Evolutionary conservation across 2,797 vertebrate genomes (phyloP).

Genomic region (Ambastaia sidthimunki): DNA sequence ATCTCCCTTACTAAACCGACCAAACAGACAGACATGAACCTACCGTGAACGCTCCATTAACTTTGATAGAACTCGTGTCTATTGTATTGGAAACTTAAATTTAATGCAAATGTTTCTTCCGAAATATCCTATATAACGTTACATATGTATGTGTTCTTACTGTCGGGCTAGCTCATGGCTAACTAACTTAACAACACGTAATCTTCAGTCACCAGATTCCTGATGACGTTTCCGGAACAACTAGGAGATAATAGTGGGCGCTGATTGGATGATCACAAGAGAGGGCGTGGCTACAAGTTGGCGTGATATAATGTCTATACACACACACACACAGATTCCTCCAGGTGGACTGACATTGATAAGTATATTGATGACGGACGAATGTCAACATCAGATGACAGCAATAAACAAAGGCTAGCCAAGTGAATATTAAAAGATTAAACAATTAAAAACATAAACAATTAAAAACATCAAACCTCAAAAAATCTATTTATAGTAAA

Average conservation of each 20-base stretch:
- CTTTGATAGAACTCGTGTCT: conserved; percentile 1
- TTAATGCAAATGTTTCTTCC: neutral
- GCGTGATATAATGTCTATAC: conserved; percentile 13
- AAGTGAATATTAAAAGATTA: too few relatives aligned
- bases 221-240: conserved; percentile 61
- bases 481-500: too few relatives aligned
- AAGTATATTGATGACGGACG: too few relatives aligned
- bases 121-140: neutral
- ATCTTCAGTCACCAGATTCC: conserved; percentile 68
- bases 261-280: conserved; percentile 62
- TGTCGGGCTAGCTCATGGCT: conserved; percentile 42
- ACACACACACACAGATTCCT: neutral
- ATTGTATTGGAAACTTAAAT: neutral
- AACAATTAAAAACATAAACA: too few relatives aligned
- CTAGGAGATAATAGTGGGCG: neutral
- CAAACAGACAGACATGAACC: neutral
- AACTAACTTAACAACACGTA: conserved; percentile 71
- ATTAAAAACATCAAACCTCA: too few relatives aligned
- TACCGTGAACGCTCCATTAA: conserved; percentile 56
- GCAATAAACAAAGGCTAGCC: too few relatives aligned
- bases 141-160: neutral
- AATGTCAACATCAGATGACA: too few relatives aligned
- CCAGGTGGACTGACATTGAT: too few relatives aligned
- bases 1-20: conserved; percentile 48
- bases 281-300: conserved; percentile 29